Conservation (phyloP, 2,113 vertebrate species). For the Asarcornis scutulata region DNA sequence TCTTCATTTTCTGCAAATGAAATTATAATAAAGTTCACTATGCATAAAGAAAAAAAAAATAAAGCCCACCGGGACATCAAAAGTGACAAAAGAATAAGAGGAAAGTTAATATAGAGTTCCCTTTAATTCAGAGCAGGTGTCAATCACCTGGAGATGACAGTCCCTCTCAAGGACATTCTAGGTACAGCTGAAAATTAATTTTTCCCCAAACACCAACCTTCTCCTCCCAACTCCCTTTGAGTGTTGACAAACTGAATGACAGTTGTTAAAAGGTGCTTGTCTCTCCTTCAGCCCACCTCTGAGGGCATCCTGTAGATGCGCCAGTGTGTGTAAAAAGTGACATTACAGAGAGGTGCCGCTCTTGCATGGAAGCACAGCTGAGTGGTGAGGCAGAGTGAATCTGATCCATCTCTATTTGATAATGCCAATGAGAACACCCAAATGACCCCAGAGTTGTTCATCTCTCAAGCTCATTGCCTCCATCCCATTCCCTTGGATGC, state of each 20-base stretch:
- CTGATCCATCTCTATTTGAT: not conserved
- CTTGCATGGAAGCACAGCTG: not conserved
- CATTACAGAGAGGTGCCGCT: not conserved
- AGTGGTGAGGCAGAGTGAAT: not conserved
- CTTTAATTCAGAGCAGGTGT: not conserved
- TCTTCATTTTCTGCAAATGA: conserved; percentile 31
- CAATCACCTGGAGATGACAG: conserved; percentile 26
- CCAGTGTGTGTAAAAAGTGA: not conserved
- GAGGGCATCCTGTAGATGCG: not conserved
- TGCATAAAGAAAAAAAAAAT: conserved; percentile 38
- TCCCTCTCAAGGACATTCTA: not conserved
- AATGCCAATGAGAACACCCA: not conserved
- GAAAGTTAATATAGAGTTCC: not conserved
- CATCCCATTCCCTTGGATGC: not conserved
- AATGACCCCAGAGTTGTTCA: not conserved
- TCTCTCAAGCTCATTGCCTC: conserved; percentile 33
- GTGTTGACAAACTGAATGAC: not conserved
- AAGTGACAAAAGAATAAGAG: conserved; percentile 34
- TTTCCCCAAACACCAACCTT: not conserved
- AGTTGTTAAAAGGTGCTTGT: not conserved
- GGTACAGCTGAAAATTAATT: not conserved
- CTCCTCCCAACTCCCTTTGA: not conserved
- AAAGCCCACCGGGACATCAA: not conserved
- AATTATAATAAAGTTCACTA: not conserved
- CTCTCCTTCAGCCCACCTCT: not conserved